These are phyloP conservation scores for Gasterosteus aculeatus DNA, from an alignment of 2,113 vertebrate species.

Conservation along the genomic window DNA sequence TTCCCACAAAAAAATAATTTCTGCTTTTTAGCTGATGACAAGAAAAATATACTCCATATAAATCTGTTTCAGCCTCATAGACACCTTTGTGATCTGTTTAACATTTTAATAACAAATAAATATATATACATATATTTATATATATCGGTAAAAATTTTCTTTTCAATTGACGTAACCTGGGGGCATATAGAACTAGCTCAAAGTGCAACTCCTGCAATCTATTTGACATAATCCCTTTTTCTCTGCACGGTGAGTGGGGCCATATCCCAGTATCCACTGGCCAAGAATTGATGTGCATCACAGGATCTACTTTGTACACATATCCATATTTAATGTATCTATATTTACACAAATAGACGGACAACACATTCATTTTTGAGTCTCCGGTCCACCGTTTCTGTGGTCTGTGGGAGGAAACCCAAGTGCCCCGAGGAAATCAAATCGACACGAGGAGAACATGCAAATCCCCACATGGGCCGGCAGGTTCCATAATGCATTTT, in stretches of 20 bases:
- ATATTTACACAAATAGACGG: slow-evolving; percentile 29
- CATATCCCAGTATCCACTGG: slow-evolving; percentile 28
- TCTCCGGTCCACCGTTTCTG: slow-evolving; percentile 4
- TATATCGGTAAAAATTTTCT: no score
- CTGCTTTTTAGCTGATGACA: background rate
- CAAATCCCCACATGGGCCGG: slow-evolving; percentile 2
- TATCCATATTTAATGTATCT: slow-evolving; percentile 14
- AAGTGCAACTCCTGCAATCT: background rate
- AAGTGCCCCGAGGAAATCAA: slow-evolving; percentile 10
- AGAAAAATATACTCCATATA: no score
- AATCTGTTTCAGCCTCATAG: no score
- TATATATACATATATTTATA: no score
- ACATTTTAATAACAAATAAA: no score
- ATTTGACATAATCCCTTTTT: background rate
- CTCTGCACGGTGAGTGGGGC: background rate
- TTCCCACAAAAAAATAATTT: background rate
- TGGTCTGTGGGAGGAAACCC: slow-evolving; percentile 44
- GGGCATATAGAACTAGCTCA: background rate
- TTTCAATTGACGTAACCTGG: no score
- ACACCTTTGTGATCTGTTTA: no score
- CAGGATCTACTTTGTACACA: slow-evolving; percentile 30
- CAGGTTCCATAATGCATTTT: slow-evolving; percentile 1
- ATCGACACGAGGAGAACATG: slow-evolving; percentile 6
- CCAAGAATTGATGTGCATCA: slow-evolving; percentile 15
- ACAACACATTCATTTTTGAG: slow-evolving; percentile 28